Evolutionary conservation across 2,888 invertebrate genomes (phyloP), one percentile per base, ranked within the genome.

Genomic region (Ophonus ardosiacus): DNA sequence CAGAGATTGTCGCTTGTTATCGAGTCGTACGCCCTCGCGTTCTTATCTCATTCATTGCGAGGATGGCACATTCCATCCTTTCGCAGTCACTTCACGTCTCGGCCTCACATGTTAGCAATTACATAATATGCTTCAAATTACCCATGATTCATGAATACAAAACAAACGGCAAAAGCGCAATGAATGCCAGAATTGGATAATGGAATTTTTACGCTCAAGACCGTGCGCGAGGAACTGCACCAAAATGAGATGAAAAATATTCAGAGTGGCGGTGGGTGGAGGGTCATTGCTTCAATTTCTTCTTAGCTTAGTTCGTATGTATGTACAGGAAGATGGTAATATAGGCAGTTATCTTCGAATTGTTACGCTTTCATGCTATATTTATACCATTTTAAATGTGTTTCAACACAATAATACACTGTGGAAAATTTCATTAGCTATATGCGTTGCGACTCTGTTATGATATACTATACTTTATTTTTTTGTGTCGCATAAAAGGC

Each of bases 61-160:
- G 7, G 51, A 65, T 83, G 82, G 83, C 83, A 83, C 83, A 83
- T 83, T 83, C 83, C 76, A 76, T 43, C 38, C n/a, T 71, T 83
- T 38, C 21, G 18, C 61, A 83, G 74, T 83, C 83, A 61, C 15
- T 18, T 10, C 74, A 71, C 74, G 74, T 43, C 57, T 56, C 17
- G 51, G 24, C 17, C 68, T 31, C 38, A 59, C 38, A 63, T 80
- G 80, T 38, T 80, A 56, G 15, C 83, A 83, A 83, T 83, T 83
- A 83, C 83, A 61, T 83, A 83, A 83, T 82, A 43, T 57, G 74
- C 83, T 40, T 74, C 71, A 82, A 83, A 74, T 83, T 83, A 76
- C 74, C 74, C 24, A 83, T 83, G 83, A 83, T 83, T 83, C 83
- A 83, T 83, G 83, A 83, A 83, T 83, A 83, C 74, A 83, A 83